These are phyloP conservation scores for Lasiommata megera DNA, from an alignment of 2,888 invertebrate genomes.

Conservation along the genomic window DNA sequence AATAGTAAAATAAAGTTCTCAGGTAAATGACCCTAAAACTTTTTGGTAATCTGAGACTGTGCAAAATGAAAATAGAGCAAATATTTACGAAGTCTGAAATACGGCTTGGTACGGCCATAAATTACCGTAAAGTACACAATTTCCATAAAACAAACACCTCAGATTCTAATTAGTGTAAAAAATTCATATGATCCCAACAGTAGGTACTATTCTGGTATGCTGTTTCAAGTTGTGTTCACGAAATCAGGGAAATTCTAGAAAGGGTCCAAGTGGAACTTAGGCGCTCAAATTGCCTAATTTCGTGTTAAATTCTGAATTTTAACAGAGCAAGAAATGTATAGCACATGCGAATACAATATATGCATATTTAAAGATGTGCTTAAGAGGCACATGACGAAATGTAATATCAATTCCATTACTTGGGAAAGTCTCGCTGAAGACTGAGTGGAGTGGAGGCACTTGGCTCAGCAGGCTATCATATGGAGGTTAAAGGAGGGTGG, in stretches of 20 bases:
- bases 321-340: too few species aligned
- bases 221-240: slow-evolving; percentile 77
- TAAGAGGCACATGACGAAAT: too few species aligned
- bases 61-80: background rate
- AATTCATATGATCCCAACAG: slow-evolving; percentile 77
- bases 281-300: background rate
- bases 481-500: too few species aligned
- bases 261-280: background rate
- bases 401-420: too few species aligned
- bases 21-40: too few species aligned
- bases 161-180: slow-evolving; percentile 77
- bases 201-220: slow-evolving; percentile 53
- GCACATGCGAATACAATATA: too few species aligned
- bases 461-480: too few species aligned
- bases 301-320: background rate
- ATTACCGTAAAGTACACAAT: background rate
- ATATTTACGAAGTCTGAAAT: background rate
- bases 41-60: background rate
- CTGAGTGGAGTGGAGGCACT: too few species aligned
- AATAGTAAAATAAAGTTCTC: too few species aligned
- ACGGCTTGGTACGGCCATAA: background rate
- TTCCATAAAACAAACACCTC: slow-evolving; percentile 52
- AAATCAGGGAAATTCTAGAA: slow-evolving; percentile 68
- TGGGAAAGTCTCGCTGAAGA: too few species aligned
- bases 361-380: too few species aligned